Evolutionary conservation across 2,797 vertebrate species (phyloP), one percentile per base, ranked within the genome.

Genomic region (Melopsittacus undulatus): DNA sequence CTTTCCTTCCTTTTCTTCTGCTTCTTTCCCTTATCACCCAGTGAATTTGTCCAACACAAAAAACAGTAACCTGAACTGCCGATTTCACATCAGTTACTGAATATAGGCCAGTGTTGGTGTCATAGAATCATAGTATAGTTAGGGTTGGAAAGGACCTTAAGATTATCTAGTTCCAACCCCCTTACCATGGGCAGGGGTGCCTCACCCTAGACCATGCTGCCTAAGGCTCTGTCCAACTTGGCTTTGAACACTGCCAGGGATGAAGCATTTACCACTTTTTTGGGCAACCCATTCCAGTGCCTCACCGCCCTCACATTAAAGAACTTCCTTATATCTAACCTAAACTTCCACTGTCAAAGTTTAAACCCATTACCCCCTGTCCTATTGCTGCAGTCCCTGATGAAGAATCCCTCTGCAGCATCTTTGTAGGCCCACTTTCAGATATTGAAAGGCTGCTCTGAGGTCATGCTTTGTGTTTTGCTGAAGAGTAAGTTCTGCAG

Each of bases 1-100:
- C 56, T 85, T 85, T 13, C 24, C 26, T 3, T 72, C 17, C 7
- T 81, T 15, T 77, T 10, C 4, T 9, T 68, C 52, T 76, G 5
- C 5, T 66, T 73, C 36, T 87, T 87, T 66, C 12, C 15, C 8
- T 56, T 27, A 20, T 13, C 2, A 5, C 10, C 15, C 8, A 34
- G 2, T 30, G 16, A 79, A 68, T 77, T 74, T 1, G 1, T 59
- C n/a, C 21, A 38, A 0, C 1, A 27, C 11, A 48, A 54, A 42
- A 77, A 83, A 49, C 10, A 59, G 30, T 61, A 67, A 86, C 30
- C 17, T 64, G 34, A 77, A 76, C 32, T 24, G 21, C 7, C 48
- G 59, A 69, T 87, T 88, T 86, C 30, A 14, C 29, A 32, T 36
- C 43, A 46, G 8, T 77, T 88, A 61, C 23, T 63, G 36, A 88